Evolutionary conservation across 1,140 invertebrate genomes (phyloP).

Genomic region (Ylistrum balloti): DNA sequence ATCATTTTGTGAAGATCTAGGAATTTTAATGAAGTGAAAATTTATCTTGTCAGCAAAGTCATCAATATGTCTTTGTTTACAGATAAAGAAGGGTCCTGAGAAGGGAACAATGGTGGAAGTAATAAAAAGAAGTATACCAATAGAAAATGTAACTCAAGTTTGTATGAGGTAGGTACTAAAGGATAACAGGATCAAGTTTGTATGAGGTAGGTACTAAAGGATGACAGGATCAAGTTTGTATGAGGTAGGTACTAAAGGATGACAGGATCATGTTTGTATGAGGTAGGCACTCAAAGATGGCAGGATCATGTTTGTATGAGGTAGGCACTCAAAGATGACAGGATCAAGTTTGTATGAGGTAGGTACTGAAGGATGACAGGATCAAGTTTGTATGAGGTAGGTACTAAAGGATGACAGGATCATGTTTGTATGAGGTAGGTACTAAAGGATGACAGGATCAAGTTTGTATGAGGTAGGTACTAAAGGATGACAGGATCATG

Average conservation of each 20-base stretch:
- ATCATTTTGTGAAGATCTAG: too few relatives aligned
- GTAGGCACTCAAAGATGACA: background rate
- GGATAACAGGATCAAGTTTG: background rate
- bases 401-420: conserved; percentile 75
- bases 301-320: background rate
- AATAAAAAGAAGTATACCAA: conserved; percentile 86
- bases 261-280: conserved; percentile 77
- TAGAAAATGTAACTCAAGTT: conserved; percentile 82
- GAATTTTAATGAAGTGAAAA: too few relatives aligned
- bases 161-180: conserved; percentile 46
- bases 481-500: background rate
- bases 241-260: background rate
- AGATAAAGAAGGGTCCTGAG: conserved; percentile 85
- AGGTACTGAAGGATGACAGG: conserved; percentile 78
- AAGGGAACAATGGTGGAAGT: conserved; percentile 86
- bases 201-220: background rate
- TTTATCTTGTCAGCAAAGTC: background rate
- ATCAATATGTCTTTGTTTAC: conserved; percentile 18
- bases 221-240: background rate
- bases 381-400: conserved; percentile 44
- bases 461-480: background rate
- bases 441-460: background rate
- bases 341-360: background rate
- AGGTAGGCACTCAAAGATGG: conserved; percentile 16
- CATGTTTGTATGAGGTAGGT: conserved; percentile 53